Evolutionary conservation across 2,113 vertebrate genomes (phyloP).

Genomic region (Plotosus lineatus): DNA sequence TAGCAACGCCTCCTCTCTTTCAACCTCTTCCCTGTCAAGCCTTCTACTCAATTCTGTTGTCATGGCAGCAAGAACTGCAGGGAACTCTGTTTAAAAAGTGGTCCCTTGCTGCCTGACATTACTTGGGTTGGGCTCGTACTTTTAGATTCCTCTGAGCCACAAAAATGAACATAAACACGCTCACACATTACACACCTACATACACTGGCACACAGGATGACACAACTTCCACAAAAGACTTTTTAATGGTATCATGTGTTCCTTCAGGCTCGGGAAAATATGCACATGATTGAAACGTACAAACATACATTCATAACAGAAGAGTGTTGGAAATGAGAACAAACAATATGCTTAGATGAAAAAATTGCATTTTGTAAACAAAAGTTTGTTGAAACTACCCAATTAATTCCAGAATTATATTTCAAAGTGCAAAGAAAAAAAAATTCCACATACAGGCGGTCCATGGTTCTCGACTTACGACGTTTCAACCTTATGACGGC

Average conservation of each 20-base stretch:
- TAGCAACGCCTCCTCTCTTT: slow-evolving; percentile 54
- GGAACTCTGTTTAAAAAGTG: slow-evolving; percentile 53
- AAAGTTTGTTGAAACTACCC: not conserved
- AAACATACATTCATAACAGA: slow-evolving; percentile 20
- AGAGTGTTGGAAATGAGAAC: slow-evolving; percentile 16
- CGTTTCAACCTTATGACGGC: too few relatives aligned
- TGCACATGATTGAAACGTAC: not conserved
- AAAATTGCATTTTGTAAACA: slow-evolving; percentile 18
- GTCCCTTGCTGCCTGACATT: slow-evolving; percentile 47
- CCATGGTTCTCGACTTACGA: too few relatives aligned
- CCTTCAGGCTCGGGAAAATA: slow-evolving; percentile 22
- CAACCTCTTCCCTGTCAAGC: slow-evolving; percentile 37
- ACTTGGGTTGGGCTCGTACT: slow-evolving; percentile 57
- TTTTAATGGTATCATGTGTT: slow-evolving; percentile 30
- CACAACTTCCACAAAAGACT: slow-evolving; percentile 2
- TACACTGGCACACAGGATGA: slow-evolving; percentile 1
- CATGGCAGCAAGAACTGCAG: slow-evolving; percentile 57
- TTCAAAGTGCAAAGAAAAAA: not conserved
- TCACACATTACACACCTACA: not conserved
- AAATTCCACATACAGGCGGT: too few relatives aligned
- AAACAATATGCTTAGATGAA: slow-evolving; percentile 15
- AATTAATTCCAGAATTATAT: not conserved
- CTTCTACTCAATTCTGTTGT: slow-evolving; percentile 40
- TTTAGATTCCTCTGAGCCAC: slow-evolving; percentile 17
- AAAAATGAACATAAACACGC: slow-evolving; percentile 31